phyloP scores from a whole-genome alignment of 2,888 invertebrate genomes.

The Agrypnus murinus region DNA sequence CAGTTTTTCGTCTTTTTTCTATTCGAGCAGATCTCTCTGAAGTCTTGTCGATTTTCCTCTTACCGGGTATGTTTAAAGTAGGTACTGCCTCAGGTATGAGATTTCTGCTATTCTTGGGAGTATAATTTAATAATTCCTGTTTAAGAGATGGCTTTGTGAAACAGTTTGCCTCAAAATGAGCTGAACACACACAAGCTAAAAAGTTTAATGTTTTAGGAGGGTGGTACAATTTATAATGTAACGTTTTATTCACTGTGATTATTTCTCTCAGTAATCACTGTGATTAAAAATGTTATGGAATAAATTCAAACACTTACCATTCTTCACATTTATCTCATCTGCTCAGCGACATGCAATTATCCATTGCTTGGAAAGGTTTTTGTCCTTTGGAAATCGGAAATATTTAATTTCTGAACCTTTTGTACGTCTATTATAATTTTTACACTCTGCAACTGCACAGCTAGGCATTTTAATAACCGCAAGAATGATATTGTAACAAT shows the following conservation, averaged over 20 bases:
- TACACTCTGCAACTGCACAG: slow-evolving; percentile 24
- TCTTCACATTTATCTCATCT: slow-evolving; percentile 38
- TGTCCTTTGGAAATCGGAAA: slow-evolving; percentile 37
- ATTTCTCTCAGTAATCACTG: no score
- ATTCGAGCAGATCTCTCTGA: not conserved
- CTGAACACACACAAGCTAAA: slow-evolving; percentile 27
- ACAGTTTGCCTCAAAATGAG: slow-evolving; percentile 26
- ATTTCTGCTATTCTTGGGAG: not conserved
- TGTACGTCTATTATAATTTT: slow-evolving; percentile 27
- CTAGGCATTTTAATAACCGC: no score
- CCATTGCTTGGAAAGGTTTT: slow-evolving; percentile 27
- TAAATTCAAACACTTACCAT: slow-evolving; percentile 29
- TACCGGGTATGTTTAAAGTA: not conserved
- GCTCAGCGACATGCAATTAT: slow-evolving; percentile 30
- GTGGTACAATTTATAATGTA: not conserved
- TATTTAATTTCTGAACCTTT: slow-evolving; percentile 39
- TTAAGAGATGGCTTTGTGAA: slow-evolving; percentile 10
- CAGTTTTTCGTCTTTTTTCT: not conserved
- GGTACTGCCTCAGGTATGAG: not conserved
- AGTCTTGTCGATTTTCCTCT: not conserved
- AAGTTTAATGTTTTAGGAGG: not conserved
- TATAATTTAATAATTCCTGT: not conserved
- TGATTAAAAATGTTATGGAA: not conserved
- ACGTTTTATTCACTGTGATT: not conserved
- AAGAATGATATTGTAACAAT: no score